phyloP scores from a whole-genome alignment of 1,140 invertebrate genomes.

The Drosophila neocordata region DNA sequence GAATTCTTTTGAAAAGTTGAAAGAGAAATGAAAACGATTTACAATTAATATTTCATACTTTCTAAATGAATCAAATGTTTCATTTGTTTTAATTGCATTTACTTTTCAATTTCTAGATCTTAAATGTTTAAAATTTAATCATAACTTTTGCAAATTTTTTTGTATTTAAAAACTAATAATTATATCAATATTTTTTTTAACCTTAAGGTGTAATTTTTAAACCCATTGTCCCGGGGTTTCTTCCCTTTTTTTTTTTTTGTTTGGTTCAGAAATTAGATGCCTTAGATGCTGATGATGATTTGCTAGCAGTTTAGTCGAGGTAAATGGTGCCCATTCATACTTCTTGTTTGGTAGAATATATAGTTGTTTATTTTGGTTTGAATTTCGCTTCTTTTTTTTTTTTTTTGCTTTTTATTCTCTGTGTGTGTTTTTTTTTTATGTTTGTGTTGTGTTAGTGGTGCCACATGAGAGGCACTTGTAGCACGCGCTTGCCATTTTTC shows the following conservation, averaged over 20 bases:
- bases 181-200: background rate
- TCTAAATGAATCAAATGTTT: no score
- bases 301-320: constrained; percentile 7
- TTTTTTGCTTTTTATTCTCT: constrained; percentile 6
- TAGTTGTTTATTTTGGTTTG: constrained; percentile 12
- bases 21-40: no score
- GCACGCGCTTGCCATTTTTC: constrained; percentile 64
- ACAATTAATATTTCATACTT: no score
- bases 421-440: constrained; percentile 23
- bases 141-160: no score
- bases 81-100: no score
- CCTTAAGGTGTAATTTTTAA: background rate
- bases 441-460: constrained; percentile 34
- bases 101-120: no score
- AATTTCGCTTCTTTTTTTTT: constrained; percentile 2
- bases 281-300: constrained; percentile 1
- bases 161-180: background rate
- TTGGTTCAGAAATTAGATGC: background rate
- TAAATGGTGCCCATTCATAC: constrained; percentile 1
- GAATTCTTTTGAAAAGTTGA: no score
- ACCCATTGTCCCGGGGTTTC: background rate
- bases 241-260: background rate
- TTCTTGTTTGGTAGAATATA: background rate
- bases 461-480: constrained; percentile 57
- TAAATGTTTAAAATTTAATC: no score